Percentiles rank a stretch among this genome's conserved stretches.
Conservation (phyloP, 53 echinoderm and acorn worm species). For the Apostichopus leukothele region DNA sequence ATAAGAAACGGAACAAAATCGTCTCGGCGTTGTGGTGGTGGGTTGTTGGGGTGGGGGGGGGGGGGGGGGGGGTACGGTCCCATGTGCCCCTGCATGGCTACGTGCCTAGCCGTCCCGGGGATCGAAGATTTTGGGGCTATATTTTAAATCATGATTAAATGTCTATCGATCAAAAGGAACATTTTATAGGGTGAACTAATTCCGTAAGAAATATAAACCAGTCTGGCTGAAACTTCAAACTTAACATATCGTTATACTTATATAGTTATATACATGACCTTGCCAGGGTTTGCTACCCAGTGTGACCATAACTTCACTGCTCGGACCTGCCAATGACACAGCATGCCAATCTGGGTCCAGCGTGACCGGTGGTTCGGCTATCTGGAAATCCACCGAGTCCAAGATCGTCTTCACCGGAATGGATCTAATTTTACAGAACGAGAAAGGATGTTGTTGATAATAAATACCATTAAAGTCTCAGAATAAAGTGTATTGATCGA, state of each 20-base stretch:
- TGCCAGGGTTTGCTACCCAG: not conserved
- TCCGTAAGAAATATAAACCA: not conserved
- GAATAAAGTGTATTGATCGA: too few relatives aligned
- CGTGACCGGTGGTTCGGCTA: conserved; percentile 80
- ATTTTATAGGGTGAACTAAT: too few relatives aligned
- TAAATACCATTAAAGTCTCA: too few relatives aligned
- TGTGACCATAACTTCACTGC: conserved; percentile 17
- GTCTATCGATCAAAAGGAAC: too few relatives aligned
- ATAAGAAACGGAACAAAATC: too few relatives aligned
- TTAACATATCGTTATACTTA: too few relatives aligned
- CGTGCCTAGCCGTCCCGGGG: not conserved
- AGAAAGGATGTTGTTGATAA: too few relatives aligned
- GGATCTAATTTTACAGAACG: conserved; percentile 56
- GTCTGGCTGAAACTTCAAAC: not conserved
- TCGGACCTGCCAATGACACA: conserved; percentile 73
- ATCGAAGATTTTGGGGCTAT: not conserved
- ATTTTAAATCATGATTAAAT: too few relatives aligned
- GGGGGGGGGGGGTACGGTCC: not conserved
- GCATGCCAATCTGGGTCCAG: conserved; percentile 86
- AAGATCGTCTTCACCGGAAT: conserved; percentile 77
- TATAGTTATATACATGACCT: too few relatives aligned
- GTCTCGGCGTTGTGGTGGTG: too few relatives aligned
- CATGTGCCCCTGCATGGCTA: too few relatives aligned
- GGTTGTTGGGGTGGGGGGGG: too few relatives aligned
- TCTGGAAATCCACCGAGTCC: conserved; percentile 63